Evolutionary conservation across 2,797 vertebrate species (phyloP).

Genomic region (Pristis pectinata): DNA sequence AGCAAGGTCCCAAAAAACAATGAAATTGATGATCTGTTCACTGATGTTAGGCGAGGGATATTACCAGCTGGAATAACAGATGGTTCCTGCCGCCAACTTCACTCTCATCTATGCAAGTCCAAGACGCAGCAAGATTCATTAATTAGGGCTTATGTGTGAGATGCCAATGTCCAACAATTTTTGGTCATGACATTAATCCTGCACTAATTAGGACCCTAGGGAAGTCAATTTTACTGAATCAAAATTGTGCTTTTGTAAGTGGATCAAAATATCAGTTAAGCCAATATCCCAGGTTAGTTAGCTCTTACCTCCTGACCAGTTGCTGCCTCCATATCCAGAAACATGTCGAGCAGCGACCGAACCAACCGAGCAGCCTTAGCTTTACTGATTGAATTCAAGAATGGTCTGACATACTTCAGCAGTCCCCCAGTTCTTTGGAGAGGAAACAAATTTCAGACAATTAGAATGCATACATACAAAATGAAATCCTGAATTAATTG

Average conservation of each 20-base stretch:
- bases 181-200: neutral
- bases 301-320: conserved; percentile 87
- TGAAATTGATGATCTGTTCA: neutral
- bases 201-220: neutral
- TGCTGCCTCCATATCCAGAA: conserved; percentile 97
- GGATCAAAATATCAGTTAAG: neutral
- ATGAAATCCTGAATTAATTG: neutral
- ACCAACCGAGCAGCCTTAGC: conserved; percentile 93
- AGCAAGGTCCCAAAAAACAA: neutral
- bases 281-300: neutral
- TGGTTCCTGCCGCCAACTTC: neutral
- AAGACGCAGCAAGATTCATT: neutral
- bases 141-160: neutral
- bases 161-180: neutral
- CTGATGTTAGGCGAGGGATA: neutral
- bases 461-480: neutral
- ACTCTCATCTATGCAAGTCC: neutral
- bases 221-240: neutral
- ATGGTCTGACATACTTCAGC: conserved; percentile 90
- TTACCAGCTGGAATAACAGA: neutral
- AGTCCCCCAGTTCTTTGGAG: conserved; percentile 86
- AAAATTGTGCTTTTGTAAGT: neutral
- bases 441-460: neutral
- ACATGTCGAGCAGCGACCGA: conserved; percentile 87
- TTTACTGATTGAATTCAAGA: conserved; percentile 96